phyloP scores from a whole-genome alignment of 2,888 invertebrate species.

The Timema podura region DNA sequence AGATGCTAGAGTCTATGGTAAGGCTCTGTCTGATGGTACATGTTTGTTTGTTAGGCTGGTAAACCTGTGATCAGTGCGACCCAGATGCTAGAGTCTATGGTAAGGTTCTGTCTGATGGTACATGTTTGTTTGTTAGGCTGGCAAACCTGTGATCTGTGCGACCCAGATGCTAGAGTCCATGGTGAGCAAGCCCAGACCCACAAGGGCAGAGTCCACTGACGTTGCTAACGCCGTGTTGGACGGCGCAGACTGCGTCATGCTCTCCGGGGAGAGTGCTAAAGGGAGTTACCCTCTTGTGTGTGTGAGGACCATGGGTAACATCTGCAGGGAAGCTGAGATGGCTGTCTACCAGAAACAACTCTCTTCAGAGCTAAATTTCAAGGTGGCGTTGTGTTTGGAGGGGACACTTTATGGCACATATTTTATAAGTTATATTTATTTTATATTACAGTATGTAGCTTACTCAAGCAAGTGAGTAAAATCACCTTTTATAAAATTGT shows the following conservation, averaged over 20 bases:
- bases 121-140: slow-evolving; percentile 49
- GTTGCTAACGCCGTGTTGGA: slow-evolving; percentile 63
- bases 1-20: too few species aligned
- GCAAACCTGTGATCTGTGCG: slow-evolving; percentile 62
- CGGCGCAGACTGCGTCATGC: slow-evolving; percentile 62
- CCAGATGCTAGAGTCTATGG: too few species aligned
- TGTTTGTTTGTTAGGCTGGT: too few species aligned
- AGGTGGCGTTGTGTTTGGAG: neutral
- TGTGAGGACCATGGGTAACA: slow-evolving; percentile 46
- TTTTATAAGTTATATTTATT: too few species aligned
- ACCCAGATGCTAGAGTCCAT: slow-evolving; percentile 63
- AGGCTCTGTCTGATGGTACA: too few species aligned
- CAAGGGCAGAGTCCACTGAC: slow-evolving; percentile 57
- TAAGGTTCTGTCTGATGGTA: neutral
- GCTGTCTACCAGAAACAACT: slow-evolving; percentile 54
- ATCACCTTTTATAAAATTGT: neutral
- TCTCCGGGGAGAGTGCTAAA: slow-evolving; percentile 62
- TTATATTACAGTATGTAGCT: too few species aligned
- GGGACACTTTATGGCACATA: too few species aligned
- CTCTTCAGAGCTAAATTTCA: slow-evolving; percentile 60
- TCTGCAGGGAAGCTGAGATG: slow-evolving; percentile 56
- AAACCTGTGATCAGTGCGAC: too few species aligned
- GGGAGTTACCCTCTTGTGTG: slow-evolving; percentile 56
- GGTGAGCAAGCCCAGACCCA: slow-evolving; percentile 59
- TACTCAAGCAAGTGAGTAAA: too few species aligned